These are phyloP conservation scores for Euwallacea similis DNA, from an alignment of 1,140 invertebrate genomes.

Conservation along the genomic window DNA sequence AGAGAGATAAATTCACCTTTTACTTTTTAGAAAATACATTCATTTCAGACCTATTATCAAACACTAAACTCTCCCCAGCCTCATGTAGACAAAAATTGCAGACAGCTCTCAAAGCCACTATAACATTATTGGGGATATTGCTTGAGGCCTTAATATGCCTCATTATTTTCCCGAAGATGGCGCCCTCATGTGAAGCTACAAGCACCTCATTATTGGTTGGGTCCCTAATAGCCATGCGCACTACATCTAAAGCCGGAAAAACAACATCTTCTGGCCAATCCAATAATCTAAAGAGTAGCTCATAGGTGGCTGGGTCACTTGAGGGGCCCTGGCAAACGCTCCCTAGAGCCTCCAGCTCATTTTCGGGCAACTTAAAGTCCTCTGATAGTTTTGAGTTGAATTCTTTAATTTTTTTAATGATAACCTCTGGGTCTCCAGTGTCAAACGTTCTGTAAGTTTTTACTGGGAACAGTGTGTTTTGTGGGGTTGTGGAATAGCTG, in stretches of 20 bases:
- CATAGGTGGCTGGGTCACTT: slow-evolving; percentile 56
- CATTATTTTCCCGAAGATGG: slow-evolving; percentile 53
- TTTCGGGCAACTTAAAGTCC: slow-evolving; percentile 56
- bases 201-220: slow-evolving; percentile 63
- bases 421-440: slow-evolving; percentile 54
- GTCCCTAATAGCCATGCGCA: slow-evolving; percentile 74
- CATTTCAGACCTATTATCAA: slow-evolving; percentile 53
- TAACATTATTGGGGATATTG: slow-evolving; percentile 66
- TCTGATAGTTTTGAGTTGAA: slow-evolving; percentile 69
- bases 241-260: slow-evolving; percentile 85
- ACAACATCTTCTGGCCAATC: slow-evolving; percentile 80
- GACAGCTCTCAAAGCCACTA: slow-evolving; percentile 74
- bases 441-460: slow-evolving; percentile 55
- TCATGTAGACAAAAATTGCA: slow-evolving; percentile 74
- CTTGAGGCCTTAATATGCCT: slow-evolving; percentile 51
- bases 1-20: neutral
- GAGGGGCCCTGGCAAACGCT: slow-evolving; percentile 60
- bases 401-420: slow-evolving; percentile 69
- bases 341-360: slow-evolving; percentile 62
- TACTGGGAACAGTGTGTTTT: slow-evolving; percentile 55
- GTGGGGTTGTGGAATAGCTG: slow-evolving; percentile 36
- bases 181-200: slow-evolving; percentile 56
- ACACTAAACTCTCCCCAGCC: slow-evolving; percentile 63
- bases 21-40: neutral
- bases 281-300: slow-evolving; percentile 68